Evolutionary conservation across 2,888 invertebrate species (phyloP), one percentile per base, ranked within the genome.

Genomic region (Epinotia ramella): DNA sequence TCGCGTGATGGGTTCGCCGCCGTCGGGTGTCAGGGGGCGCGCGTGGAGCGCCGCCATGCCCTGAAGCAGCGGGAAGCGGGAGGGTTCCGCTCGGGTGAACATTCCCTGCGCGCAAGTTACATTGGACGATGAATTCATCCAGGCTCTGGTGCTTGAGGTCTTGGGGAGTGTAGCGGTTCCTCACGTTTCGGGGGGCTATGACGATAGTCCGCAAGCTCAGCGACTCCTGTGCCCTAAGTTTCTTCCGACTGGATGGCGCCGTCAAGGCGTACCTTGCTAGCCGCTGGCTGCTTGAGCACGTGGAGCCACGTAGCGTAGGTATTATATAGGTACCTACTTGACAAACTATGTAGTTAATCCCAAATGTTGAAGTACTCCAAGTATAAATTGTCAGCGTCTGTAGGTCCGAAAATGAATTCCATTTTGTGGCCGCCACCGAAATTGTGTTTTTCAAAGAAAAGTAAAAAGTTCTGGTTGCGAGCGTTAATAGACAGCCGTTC

Each of bases 1-100:
- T 56, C 68, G 7, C 4, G 83, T 82, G 74, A 83, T 67, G 81
- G 83, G 77, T 82, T 81, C 44, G 82, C 81, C 73, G 2, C 49
- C 24, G 1, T 24, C 24, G 63, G 7, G 11, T 16, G 6, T 62
- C 33, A 16, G 62, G 62, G 33, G 60, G 6, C 33, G 33, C 6
- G 60, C 16, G 60, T 60, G 60, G 13, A 60, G 60, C 16, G 16
- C n/a, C 28, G 60, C 60, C 13, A n/a, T 60, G 13, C 60, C 60
- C 6, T 33, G 6, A 12, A 33, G 28, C 5, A 3, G 7, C 33
- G 28, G 46, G n/a, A 5, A 13, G 13, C 60, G 0, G 12, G 60
- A 60, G 16, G 13, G 0, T n/a, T 60, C n/a, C 5, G 33, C 60
- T 1, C 62, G 62, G 16, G 13, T 20, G 11, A 24, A 28, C 62